Conservation (phyloP, 2,113 vertebrate genomes). For the Notarius quadriscutis region DNA sequence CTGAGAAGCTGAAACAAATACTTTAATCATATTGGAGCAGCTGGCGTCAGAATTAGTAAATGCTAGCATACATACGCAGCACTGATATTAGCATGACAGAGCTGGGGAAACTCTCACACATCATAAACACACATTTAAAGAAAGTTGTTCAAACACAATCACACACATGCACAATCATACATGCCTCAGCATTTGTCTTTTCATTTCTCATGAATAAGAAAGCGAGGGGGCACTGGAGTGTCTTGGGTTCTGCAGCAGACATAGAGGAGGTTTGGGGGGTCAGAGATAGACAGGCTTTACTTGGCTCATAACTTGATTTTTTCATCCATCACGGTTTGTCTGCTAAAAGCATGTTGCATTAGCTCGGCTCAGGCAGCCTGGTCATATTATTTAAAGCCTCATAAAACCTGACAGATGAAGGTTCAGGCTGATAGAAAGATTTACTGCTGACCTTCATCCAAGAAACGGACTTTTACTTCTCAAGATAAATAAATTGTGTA, state of each 20-base stretch:
- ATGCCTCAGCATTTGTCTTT: not conserved
- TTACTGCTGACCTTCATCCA: conserved; percentile 12
- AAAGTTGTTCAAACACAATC: not conserved
- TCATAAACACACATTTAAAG: not conserved
- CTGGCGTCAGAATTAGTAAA: not conserved
- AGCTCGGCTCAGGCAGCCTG: not conserved
- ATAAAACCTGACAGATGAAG: conserved; percentile 16
- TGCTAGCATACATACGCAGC: not conserved
- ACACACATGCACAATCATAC: not conserved
- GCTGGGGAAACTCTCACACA: not conserved
- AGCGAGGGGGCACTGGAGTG: not conserved
- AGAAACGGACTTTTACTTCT: not conserved
- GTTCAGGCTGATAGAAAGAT: conserved; percentile 9
- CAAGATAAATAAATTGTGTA: not conserved
- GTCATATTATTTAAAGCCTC: not conserved
- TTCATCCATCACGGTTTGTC: conserved; percentile 39
- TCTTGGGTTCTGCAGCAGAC: not conserved
- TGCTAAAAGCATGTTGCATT: conserved; percentile 37
- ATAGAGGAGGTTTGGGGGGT: not conserved
- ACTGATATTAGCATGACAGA: not conserved
- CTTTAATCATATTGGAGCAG: conserved; percentile 35
- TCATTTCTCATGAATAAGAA: conserved; percentile 2
- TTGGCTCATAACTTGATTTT: conserved; percentile 34
- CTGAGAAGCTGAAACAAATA: conserved; percentile 20
- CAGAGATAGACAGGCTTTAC: not conserved